Conservation (phyloP, 2,888 invertebrate species). For the Rutpela maculata region DNA sequence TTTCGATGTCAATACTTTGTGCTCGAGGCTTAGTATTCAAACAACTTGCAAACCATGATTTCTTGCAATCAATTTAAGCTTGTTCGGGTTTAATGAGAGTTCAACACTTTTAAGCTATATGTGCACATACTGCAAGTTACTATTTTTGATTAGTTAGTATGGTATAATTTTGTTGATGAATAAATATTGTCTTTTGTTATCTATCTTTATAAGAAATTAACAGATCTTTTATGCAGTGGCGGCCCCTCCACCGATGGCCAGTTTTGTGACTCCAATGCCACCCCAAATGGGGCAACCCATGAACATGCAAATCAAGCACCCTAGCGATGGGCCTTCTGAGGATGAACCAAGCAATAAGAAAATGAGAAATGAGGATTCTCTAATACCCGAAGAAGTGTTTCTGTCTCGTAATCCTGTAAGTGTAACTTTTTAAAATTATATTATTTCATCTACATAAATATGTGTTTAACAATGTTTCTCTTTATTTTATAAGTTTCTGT, state of each 20-base stretch:
- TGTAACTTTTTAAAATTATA: conserved; percentile 6
- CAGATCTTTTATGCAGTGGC: conserved; percentile 65
- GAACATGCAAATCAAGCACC: conserved; percentile 74
- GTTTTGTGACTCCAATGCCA: conserved; percentile 74
- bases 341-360: conserved; percentile 94
- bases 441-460: neutral
- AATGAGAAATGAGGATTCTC: conserved; percentile 92
- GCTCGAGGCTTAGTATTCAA: no score
- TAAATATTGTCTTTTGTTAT: no score
- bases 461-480: neutral
- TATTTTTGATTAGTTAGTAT: no score
- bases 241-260: conserved; percentile 74
- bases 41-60: no score
- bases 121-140: no score
- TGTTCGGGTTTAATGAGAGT: no score
- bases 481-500: neutral
- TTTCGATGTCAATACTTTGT: no score
- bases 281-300: conserved; percentile 70
- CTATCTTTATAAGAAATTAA: no score
- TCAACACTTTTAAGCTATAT: no score
- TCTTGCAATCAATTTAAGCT: no score
- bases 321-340: conserved; percentile 76
- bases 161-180: no score
- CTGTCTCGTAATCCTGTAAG: conserved; percentile 80
- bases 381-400: conserved; percentile 92